phyloP scores from a whole-genome alignment of 2,888 invertebrate species.

The Spicauda simplicius region DNA sequence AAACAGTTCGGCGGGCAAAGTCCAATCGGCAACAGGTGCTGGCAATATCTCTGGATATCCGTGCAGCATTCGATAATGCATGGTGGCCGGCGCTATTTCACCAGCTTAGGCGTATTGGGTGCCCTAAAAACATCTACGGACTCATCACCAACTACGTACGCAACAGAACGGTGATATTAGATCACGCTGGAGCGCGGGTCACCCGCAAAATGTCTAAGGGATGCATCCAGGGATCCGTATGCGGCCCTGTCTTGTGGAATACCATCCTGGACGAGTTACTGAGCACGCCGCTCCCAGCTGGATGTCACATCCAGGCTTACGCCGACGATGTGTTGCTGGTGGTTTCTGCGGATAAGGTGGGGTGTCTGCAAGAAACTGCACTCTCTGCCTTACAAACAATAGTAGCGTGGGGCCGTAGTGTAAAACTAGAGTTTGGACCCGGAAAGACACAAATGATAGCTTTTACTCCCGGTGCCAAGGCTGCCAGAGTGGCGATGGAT shows the following conservation, averaged over 20 bases:
- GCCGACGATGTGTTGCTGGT: not conserved
- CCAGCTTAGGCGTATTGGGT: conserved; percentile 15
- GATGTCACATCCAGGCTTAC: too few species aligned
- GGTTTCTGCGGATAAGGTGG: not conserved
- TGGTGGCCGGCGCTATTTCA: conserved; percentile 2
- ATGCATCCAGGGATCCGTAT: not conserved
- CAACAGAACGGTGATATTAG: not conserved
- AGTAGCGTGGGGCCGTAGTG: too few species aligned
- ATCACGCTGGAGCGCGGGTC: not conserved
- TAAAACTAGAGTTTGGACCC: not conserved
- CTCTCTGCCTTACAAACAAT: not conserved
- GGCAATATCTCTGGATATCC: conserved; percentile 39
- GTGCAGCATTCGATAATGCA: too few species aligned
- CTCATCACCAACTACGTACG: not conserved
- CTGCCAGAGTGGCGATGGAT: not conserved
- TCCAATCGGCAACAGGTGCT: conserved; percentile 3
- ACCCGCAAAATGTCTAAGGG: not conserved
- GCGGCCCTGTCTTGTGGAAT: not conserved
- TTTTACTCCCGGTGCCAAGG: not conserved
- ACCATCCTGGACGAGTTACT: not conserved
- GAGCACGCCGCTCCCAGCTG: not conserved
- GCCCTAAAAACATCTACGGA: not conserved
- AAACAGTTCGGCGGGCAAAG: conserved; percentile 13
- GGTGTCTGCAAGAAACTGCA: not conserved
- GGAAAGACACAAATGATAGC: not conserved